Conservation (phyloP, 2,113 vertebrate species). For the Malurus elegans region DNA sequence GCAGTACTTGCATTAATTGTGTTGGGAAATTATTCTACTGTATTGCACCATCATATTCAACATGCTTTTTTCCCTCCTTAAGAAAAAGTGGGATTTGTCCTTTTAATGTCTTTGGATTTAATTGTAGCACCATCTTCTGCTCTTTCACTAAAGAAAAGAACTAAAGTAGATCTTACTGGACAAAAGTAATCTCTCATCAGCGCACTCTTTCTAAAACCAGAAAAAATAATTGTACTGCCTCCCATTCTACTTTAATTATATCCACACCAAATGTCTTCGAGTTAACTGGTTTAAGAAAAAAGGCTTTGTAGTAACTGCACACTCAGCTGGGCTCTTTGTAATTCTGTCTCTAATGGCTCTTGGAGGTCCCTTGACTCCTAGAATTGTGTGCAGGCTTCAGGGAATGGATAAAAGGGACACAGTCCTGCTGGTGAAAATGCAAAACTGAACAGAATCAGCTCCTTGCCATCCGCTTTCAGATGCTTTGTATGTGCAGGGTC, state of each 20-base stretch:
- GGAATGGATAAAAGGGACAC: not conserved
- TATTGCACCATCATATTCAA: not conserved
- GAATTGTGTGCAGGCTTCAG: not conserved
- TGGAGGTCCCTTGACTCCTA: not conserved
- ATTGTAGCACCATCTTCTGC: not conserved
- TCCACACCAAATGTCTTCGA: not conserved
- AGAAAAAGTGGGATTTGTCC: not conserved
- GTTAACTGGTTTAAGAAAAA: not conserved
- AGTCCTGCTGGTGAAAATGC: not conserved
- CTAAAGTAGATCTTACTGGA: not conserved
- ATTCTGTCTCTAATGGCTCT: not conserved
- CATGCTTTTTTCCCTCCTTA: not conserved
- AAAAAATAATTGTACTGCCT: not conserved
- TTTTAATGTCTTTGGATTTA: not conserved
- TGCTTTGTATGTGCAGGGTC: not conserved
- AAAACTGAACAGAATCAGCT: not conserved
- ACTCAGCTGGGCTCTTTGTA: not conserved
- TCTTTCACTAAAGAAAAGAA: not conserved
- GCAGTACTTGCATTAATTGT: not conserved
- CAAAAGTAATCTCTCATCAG: not conserved
- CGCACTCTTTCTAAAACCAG: not conserved
- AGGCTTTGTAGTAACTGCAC: not conserved
- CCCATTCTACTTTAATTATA: not conserved
- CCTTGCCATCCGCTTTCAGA: not conserved
- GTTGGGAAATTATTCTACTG: not conserved